Conservation (phyloP, 2,888 invertebrate genomes). For the Dolichopus griseipennis region DNA sequence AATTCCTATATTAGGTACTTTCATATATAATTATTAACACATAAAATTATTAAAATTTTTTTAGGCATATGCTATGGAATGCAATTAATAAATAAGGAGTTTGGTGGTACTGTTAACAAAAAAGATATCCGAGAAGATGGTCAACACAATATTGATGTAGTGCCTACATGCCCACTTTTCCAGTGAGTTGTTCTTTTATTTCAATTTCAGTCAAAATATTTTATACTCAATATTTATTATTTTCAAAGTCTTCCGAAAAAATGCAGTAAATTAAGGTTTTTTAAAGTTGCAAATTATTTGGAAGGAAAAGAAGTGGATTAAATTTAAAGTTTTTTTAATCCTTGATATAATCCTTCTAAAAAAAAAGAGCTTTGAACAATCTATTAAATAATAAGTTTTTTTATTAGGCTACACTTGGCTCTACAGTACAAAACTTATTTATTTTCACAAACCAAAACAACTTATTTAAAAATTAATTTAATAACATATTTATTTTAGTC, state of each 20-base stretch:
- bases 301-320: slow-evolving; percentile 35
- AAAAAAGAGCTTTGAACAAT: slow-evolving; percentile 36
- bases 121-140: slow-evolving; percentile 91
- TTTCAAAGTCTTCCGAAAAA: no score
- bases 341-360: slow-evolving; percentile 43
- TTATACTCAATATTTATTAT: no score
- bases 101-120: slow-evolving; percentile 81
- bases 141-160: slow-evolving; percentile 80
- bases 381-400: slow-evolving; percentile 29
- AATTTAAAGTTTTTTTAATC: slow-evolving; percentile 24
- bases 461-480: not conserved
- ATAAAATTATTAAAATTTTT: slow-evolving; percentile 10
- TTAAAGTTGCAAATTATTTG: not conserved
- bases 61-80: slow-evolving; percentile 97
- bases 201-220: no score
- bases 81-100: slow-evolving; percentile 98
- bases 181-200: slow-evolving; percentile 55
- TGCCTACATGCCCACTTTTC: slow-evolving; percentile 81
- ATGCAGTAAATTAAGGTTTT: no score
- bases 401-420: slow-evolving; percentile 39
- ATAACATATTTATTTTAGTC: slow-evolving; percentile 55
- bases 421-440: slow-evolving; percentile 25
- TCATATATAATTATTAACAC: not conserved
- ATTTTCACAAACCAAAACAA: no score
- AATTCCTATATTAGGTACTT: slow-evolving; percentile 72